Conservation (phyloP, 2,797 vertebrate genomes). For the Siniperca scherzeri region DNA sequence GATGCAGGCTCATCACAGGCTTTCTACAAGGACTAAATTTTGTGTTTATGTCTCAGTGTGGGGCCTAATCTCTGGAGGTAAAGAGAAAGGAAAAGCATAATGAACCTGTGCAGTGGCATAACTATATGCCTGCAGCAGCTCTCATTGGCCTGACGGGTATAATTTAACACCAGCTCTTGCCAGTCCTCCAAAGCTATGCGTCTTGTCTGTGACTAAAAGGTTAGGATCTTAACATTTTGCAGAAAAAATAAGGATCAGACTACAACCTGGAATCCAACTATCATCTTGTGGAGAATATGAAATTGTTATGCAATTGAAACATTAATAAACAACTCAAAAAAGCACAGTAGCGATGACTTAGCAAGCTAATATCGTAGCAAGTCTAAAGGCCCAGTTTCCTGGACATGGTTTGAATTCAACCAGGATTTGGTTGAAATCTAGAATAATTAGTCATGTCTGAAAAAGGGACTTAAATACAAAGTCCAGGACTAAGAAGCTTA, state of each 20-base stretch:
- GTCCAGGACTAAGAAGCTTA: not conserved
- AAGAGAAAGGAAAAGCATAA: conserved; percentile 49
- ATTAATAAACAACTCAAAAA: not conserved
- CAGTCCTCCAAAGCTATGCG: conserved; percentile 42
- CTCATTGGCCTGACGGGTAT: conserved; percentile 27
- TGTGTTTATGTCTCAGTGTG: conserved; percentile 23
- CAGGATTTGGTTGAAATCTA: not conserved
- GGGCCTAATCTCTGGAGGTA: conserved; percentile 31
- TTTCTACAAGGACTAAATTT: not conserved
- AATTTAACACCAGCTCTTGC: conserved; percentile 28
- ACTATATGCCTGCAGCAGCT: conserved; percentile 49
- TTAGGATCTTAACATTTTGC: not conserved
- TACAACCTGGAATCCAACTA: conserved; percentile 8
- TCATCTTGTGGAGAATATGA: conserved; percentile 4
- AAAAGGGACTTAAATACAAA: not conserved
- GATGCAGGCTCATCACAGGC: conserved; percentile 5
- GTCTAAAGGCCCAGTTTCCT: conserved; percentile 20
- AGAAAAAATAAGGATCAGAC: conserved; percentile 1
- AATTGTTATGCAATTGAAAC: conserved; percentile 44
- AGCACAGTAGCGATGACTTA: conserved; percentile 19
- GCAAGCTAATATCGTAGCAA: conserved; percentile 20
- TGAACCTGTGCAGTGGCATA: conserved; percentile 55
- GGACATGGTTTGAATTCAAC: not conserved
- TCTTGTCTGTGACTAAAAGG: conserved; percentile 5
- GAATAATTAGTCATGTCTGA: not conserved